Percentiles rank a stretch among this genome's conserved stretches.
phyloP scores from a whole-genome alignment of 1,140 invertebrate genomes.

The Camponotus floridanus region DNA sequence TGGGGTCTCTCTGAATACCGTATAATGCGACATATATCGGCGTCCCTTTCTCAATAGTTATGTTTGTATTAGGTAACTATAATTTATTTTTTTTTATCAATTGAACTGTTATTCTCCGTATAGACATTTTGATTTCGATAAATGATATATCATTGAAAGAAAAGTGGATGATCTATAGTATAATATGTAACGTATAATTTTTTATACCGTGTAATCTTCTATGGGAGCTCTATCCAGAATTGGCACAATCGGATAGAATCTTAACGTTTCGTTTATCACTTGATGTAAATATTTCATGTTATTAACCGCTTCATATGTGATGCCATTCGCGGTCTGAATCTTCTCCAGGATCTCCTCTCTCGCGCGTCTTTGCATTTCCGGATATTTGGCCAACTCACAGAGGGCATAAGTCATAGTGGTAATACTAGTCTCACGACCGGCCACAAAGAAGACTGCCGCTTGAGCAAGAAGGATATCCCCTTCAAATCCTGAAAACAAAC shows the following conservation, averaged over 20 bases:
- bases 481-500: conserved; percentile 58
- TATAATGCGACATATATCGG: conserved; percentile 71
- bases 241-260: conserved; percentile 87
- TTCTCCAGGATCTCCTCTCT: conserved; percentile 87
- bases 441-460: conserved; percentile 83
- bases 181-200: background rate
- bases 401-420: conserved; percentile 82
- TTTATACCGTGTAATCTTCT: conserved; percentile 79
- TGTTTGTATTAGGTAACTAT: conserved; percentile 81
- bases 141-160: background rate
- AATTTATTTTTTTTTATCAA: conserved; percentile 9
- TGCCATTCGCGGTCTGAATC: conserved; percentile 69
- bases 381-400: conserved; percentile 82
- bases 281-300: conserved; percentile 78
- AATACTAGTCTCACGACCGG: conserved; percentile 87
- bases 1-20: conserved; percentile 83
- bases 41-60: conserved; percentile 82
- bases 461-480: conserved; percentile 76
- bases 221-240: conserved; percentile 85
- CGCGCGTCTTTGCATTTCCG: conserved; percentile 81
- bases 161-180: background rate
- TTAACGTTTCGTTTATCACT: conserved; percentile 80
- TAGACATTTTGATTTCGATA: background rate
- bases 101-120: background rate
- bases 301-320: conserved; percentile 72